Evolutionary conservation across 2,797 vertebrate genomes (phyloP).

Genomic region (Coilia nasus): DNA sequence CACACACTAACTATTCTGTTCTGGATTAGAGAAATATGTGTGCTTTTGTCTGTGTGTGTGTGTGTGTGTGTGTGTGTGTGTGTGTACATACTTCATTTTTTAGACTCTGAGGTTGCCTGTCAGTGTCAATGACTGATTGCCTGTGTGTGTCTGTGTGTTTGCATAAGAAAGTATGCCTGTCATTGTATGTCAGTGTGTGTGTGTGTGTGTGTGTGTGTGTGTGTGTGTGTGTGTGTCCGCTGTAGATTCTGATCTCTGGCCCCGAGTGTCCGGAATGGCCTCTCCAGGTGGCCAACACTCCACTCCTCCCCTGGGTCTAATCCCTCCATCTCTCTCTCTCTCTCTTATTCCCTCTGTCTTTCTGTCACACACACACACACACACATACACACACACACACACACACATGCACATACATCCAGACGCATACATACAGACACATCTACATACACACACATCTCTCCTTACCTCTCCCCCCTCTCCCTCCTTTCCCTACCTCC

Average conservation of each 20-base stretch:
- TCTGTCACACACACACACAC: not conserved
- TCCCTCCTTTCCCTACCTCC: no score
- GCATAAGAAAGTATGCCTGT: slow-evolving; percentile 9
- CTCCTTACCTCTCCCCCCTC: no score
- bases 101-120: not conserved
- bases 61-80: slow-evolving; percentile 23
- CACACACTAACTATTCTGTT: not conserved
- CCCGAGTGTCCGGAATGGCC: slow-evolving; percentile 10
- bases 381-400: not conserved
- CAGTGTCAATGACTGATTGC: not conserved
- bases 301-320: slow-evolving; percentile 11
- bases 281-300: slow-evolving; percentile 19
- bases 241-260: slow-evolving; percentile 8
- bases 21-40: slow-evolving; percentile 4
- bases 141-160: slow-evolving; percentile 34
- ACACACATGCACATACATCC: not conserved
- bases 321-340: not conserved
- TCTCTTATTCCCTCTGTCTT: not conserved
- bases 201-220: slow-evolving; percentile 24
- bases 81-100: not conserved
- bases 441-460: not conserved
- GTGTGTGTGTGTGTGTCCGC: slow-evolving; percentile 26
- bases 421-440: not conserved
- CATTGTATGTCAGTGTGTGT: slow-evolving; percentile 41
- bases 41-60: not conserved